Evolutionary conservation across 2,797 vertebrate species (phyloP), one percentile per base, ranked within the genome.

Genomic region (Ptychadena robeensis): DNA sequence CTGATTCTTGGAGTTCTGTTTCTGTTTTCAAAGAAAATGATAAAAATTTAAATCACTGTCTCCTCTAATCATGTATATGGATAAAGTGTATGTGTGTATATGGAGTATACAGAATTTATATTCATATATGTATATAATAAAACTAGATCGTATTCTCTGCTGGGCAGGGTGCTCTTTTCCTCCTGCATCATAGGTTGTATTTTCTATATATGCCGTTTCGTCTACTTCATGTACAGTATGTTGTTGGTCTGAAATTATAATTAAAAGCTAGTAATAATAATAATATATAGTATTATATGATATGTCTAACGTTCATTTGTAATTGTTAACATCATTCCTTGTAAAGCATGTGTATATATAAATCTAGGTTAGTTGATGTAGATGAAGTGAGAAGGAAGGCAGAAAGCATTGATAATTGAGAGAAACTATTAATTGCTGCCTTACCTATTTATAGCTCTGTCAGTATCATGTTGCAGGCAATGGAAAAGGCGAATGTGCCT

Each of bases 1-100:
- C 91, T 89, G 92, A 91, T 92, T 87, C 92, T 88, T 87, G 87
- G 91, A 90, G 87, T 91, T 89, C 90, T 88, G 86, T 90, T 79
- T 48, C 48, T 3, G 40, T 67, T 80, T 85, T 80, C 81, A 86
- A 85, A 72, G 65, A 67, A 80, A 40, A 63, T 3, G 73, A 53
- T 57, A 73, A 28, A 70, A 35, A 72, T 1, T 3, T 27, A 14
- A 22, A 68, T 79, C 0, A 69, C 5, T 83, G 34, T 86, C 67
- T 65, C 31, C 10, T 81, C 1, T 40, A 77, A 77, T 77, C 63
- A 77, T 8, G 27, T 61, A 61, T 27, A 27, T 27, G 1, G 25
- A 61, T 61, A 61, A 25, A 27, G 4, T 2, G 15, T 61, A 61
- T 61, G 10, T 27, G 10, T 27, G 27, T 27, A 27, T 25, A 61